Evolutionary conservation across 2,888 invertebrate genomes (phyloP).

Genomic region (Lydus trimaculatus): DNA sequence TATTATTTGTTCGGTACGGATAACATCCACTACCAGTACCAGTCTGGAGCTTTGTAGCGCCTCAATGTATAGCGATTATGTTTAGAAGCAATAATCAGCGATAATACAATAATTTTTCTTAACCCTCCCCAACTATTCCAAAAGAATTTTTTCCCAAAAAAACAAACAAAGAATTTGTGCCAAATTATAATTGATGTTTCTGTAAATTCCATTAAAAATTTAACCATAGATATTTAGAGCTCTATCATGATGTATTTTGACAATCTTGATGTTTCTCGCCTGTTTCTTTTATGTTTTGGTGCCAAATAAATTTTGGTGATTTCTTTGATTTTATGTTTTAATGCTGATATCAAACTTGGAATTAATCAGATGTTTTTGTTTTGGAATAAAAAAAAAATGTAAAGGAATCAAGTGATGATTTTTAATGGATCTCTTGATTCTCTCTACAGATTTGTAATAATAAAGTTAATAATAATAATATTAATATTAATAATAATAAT

Average conservation of each 20-base stretch:
- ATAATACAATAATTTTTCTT: conserved; percentile 36
- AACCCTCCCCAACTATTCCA: conserved; percentile 14
- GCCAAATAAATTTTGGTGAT: background rate
- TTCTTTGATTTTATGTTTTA: conserved; percentile 18
- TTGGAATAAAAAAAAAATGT: background rate
- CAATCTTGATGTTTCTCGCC: conserved; percentile 45
- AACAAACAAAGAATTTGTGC: conserved; percentile 35
- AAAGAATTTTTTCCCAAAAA: conserved; percentile 12
- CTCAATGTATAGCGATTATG: conserved; percentile 51
- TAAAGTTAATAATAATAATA: background rate
- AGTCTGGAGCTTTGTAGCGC: conserved; percentile 48
- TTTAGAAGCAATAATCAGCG: conserved; percentile 50
- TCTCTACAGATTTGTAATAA: conserved; percentile 7
- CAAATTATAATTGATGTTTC: conserved; percentile 32
- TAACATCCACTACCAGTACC: conserved; percentile 31
- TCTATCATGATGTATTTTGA: conserved; percentile 44
- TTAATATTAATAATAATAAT: background rate
- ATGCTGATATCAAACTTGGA: background rate
- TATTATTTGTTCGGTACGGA: conserved; percentile 32
- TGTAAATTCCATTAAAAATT: conserved; percentile 31
- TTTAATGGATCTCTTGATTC: background rate
- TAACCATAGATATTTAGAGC: conserved; percentile 13
- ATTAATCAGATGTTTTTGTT: background rate
- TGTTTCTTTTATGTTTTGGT: background rate
- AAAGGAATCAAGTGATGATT: background rate